Conservation (phyloP, 64 coral and sea anemone genomes). For the Actinia equina region DNA sequence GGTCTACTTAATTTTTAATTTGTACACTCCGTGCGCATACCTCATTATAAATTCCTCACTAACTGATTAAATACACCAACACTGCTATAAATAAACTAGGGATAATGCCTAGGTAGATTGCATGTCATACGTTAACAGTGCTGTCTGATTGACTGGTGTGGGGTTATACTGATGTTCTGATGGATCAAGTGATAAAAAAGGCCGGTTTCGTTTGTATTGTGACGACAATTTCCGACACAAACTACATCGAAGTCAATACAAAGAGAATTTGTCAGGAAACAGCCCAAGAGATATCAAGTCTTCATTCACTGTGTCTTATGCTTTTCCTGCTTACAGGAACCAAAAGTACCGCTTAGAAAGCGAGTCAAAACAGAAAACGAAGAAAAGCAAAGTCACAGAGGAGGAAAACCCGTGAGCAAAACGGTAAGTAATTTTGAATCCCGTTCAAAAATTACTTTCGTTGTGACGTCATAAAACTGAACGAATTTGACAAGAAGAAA, state of each 20-base stretch:
- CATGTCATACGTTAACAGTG: not conserved
- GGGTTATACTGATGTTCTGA: not conserved
- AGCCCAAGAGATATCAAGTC: slow-evolving; percentile 8
- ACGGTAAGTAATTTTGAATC: not conserved
- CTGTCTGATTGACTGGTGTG: not conserved
- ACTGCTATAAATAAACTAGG: not conserved
- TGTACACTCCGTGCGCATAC: not conserved
- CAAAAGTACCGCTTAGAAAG: not conserved
- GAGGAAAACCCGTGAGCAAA: not conserved
- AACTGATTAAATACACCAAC: not conserved
- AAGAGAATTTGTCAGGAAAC: slow-evolving; percentile 2
- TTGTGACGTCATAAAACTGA: not conserved
- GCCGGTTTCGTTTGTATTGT: slow-evolving; percentile 2
- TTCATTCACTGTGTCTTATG: not conserved
- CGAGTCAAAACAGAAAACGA: not conserved
- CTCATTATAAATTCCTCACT: not conserved
- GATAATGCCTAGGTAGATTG: not conserved
- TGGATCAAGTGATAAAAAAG: not conserved
- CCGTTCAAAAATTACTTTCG: not conserved
- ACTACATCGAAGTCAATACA: slow-evolving; percentile 9
- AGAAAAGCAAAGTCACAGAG: not conserved
- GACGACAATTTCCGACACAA: slow-evolving; percentile 10
- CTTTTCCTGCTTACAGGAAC: not conserved
- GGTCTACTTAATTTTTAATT: not conserved
- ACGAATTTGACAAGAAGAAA: not conserved